phyloP scores from a whole-genome alignment of 2,888 invertebrate species.

The Dicyrtoma fusca region DNA sequence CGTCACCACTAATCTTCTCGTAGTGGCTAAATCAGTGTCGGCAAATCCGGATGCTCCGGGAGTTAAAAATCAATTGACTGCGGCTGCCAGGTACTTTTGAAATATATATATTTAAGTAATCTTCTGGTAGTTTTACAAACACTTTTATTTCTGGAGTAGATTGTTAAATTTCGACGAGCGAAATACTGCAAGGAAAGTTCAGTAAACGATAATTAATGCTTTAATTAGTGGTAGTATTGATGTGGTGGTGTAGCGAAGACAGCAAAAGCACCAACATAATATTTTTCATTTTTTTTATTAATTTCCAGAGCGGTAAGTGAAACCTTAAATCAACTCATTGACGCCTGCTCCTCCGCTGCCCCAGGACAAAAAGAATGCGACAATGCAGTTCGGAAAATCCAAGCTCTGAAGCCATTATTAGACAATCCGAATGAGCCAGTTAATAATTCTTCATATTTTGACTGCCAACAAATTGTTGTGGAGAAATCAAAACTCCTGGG shows the following conservation, averaged over 20 bases:
- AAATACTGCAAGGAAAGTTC: not conserved
- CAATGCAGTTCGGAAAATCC: slow-evolving; percentile 89
- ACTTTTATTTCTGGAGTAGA: not conserved
- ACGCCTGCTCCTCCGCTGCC: slow-evolving; percentile 83
- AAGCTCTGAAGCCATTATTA: slow-evolving; percentile 78
- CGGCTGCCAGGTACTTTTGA: slow-evolving; percentile 80
- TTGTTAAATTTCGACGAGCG: not conserved
- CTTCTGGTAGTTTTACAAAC: not conserved
- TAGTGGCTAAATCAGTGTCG: slow-evolving; percentile 85
- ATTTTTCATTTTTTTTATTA: slow-evolving; percentile 16
- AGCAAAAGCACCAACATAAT: too few relatives aligned
- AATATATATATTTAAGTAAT: slow-evolving; percentile 34
- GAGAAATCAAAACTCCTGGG: slow-evolving; percentile 81
- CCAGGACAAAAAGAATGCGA: slow-evolving; percentile 97
- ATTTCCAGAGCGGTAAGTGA: slow-evolving; percentile 78
- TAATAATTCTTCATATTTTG: slow-evolving; percentile 86
- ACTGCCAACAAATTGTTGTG: slow-evolving; percentile 88
- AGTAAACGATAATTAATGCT: not conserved
- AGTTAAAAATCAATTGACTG: slow-evolving; percentile 83
- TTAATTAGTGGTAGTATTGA: too few relatives aligned
- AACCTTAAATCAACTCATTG: slow-evolving; percentile 86
- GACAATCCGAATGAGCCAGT: slow-evolving; percentile 86
- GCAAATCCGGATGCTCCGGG: slow-evolving; percentile 89
- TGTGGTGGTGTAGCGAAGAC: too few relatives aligned
- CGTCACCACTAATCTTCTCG: slow-evolving; percentile 80